Conservation (phyloP, 2,797 vertebrate genomes). For the Oreochromis grahami region DNA sequence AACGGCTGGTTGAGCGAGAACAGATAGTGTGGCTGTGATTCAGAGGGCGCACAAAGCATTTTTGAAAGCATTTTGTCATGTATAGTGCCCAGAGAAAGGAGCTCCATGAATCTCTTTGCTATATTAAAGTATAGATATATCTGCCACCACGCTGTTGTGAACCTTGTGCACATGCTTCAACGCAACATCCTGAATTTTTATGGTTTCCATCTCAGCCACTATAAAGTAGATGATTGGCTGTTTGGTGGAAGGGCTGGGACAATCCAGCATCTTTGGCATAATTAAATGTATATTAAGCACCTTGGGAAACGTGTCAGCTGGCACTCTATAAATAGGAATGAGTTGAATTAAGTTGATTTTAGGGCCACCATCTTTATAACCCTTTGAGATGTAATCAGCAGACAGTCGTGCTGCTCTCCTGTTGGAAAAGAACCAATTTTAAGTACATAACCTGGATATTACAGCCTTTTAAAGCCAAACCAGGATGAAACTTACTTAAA, state of each 20-base stretch:
- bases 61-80: slow-evolving; percentile 35
- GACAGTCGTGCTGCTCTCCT: not conserved
- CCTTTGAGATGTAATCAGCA: not conserved
- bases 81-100: slow-evolving; percentile 7
- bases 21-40: slow-evolving; percentile 25
- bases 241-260: not conserved
- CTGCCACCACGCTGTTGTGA: not conserved
- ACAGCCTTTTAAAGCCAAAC: not conserved
- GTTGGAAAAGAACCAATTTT: not conserved
- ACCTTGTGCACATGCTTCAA: not conserved
- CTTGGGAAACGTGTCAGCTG: not conserved
- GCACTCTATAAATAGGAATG: not conserved
- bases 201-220: not conserved
- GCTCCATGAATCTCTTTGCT: slow-evolving; percentile 16
- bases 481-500: not conserved
- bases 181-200: not conserved
- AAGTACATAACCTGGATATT: not conserved
- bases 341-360: not conserved
- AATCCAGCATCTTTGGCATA: not conserved
- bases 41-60: slow-evolving; percentile 28
- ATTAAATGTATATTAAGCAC: not conserved
- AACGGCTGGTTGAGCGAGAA: not conserved
- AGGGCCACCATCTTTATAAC: not conserved
- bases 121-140: not conserved
- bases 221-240: not conserved